Evolutionary conservation across 1,140 invertebrate species (phyloP), one percentile per base, ranked within the genome.

Genomic region (Pseudomyrmex gracilis): DNA sequence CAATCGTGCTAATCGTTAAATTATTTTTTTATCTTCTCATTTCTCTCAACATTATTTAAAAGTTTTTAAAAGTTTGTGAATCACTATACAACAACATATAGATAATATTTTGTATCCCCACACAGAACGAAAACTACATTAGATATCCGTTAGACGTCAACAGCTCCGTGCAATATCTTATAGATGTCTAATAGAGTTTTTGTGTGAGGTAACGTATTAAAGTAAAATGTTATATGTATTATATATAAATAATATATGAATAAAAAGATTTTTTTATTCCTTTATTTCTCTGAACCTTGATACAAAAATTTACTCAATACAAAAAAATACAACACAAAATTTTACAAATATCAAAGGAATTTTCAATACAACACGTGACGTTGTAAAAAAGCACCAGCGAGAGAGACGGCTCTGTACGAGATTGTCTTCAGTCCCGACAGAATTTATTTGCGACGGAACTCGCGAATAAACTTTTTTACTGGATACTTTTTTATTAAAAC

Each of bases 391-490:
- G 73, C 92, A 20, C 60, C 17, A 9, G 60, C 68, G 2, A 63
- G 67, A 13, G 67, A 89, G 13, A 90, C 90, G 0, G 82, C 61
- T 47, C 43, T 90, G 10, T 93, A 93, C 68, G 90, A 93, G 82
- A 43, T 93, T n/a, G 51, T 64, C 15, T 93, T 93, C 61, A 71
- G 87, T 84, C 91, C 91, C 13, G 13, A 55, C 0, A 51, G 74
- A 53, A 24, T 49, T 86, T 91, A 24, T 92, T 85, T 53, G 85
- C 73, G 3, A 77, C 20, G 57, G 86, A 92, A 71, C 34, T 93
- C 9, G 20, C 77, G n/a, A n/a, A n/a, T n/a, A n/a, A n/a, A n/a
- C n/a, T n/a, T n/a, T n/a, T n/a, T n/a, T n/a, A n/a, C n/a, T 7
- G 87, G 84, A 22, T 78, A 84, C 34, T 24, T 87, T 68, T 90